Percentiles rank a stretch among this genome's conserved stretches.
phyloP scores from a whole-genome alignment of 2,888 invertebrate genomes.

The Lithophane ornitopus region DNA sequence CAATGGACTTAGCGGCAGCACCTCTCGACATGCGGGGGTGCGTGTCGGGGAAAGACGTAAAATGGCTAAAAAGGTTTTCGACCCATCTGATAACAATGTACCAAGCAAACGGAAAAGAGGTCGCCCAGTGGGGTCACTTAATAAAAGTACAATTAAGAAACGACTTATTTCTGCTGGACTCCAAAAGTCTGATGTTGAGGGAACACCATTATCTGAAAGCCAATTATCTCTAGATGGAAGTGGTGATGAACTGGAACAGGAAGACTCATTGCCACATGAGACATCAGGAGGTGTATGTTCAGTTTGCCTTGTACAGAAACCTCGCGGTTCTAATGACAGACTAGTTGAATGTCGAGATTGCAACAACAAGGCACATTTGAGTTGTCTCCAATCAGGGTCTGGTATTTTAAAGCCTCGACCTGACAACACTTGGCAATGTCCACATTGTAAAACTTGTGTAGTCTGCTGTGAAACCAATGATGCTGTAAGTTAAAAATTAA shows the following conservation, averaged over 20 bases:
- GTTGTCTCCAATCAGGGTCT: conserved; percentile 93
- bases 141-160: conserved; percentile 91
- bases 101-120: conserved; percentile 93
- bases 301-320: conserved; percentile 91
- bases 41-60: conserved; percentile 92
- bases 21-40: conserved; percentile 82
- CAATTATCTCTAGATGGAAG: conserved; percentile 85
- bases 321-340: conserved; percentile 91
- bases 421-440: conserved; percentile 96
- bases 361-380: conserved; percentile 93
- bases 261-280: conserved; percentile 82
- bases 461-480: conserved; percentile 95
- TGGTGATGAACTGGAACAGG: conserved; percentile 85
- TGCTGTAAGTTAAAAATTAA: conserved; percentile 90
- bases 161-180: conserved; percentile 80
- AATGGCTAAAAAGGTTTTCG: conserved; percentile 96
- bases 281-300: conserved; percentile 91
- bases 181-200: conserved; percentile 79
- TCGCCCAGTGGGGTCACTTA: conserved; percentile 91
- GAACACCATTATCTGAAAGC: conserved; percentile 82
- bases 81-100: conserved; percentile 95
- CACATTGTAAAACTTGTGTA: conserved; percentile 96
- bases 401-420: conserved; percentile 92
- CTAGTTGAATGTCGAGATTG: conserved; percentile 93
- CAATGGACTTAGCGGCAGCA: conserved; percentile 75